phyloP scores from a whole-genome alignment of 2,797 vertebrate genomes.

The Micrastur ruficollis region DNA sequence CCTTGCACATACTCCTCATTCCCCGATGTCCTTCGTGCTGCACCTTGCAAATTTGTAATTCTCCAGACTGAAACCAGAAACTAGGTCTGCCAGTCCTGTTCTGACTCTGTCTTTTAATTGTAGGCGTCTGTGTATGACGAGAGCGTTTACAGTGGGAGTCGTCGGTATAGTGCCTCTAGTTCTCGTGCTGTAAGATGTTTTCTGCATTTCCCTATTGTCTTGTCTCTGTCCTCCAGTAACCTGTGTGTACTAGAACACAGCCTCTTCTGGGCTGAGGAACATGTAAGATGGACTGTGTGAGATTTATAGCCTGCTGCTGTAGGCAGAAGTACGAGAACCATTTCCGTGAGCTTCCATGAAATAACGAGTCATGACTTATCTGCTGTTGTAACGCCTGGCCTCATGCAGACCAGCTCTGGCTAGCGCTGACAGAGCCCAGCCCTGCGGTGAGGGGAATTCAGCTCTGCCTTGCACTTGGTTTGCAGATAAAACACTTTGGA shows the following conservation, averaged over 20 bases:
- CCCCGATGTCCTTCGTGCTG: accelerated
- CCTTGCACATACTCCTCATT: background rate
- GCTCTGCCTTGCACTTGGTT: accelerated
- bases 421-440: accelerated
- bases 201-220: background rate
- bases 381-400: background rate
- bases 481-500: background rate
- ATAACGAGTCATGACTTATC: background rate
- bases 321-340: background rate
- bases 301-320: background rate
- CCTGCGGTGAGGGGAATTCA: background rate
- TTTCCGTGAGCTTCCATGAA: background rate
- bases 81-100: background rate
- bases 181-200: constrained; percentile 77
- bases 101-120: constrained; percentile 58
- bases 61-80: background rate
- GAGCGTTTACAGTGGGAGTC: constrained; percentile 60
- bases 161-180: constrained; percentile 73
- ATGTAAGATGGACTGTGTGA: background rate
- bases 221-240: background rate
- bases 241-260: background rate
- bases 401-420: accelerated
- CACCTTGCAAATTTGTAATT: background rate
- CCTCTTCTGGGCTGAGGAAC: background rate
- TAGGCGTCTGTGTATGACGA: constrained; percentile 77